A percentile compares a stretch with the other conserved stretches of the same genome.
These are phyloP conservation scores for Galaxea fascicularis DNA, from an alignment of 92 coral and sea anemone species.

Conservation along the genomic window DNA sequence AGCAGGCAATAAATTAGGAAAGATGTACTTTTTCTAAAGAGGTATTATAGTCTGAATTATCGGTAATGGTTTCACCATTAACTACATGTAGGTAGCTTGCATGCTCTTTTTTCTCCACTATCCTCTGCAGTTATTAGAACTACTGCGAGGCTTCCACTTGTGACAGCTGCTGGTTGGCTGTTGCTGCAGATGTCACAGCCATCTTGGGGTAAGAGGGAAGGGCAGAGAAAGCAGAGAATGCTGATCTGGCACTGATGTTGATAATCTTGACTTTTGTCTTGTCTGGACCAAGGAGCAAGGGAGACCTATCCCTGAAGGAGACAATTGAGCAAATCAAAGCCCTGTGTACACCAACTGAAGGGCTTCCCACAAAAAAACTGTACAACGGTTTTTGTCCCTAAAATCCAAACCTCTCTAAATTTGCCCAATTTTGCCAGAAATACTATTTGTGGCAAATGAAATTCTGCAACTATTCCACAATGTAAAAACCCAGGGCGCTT, in stretches of 20 bases:
- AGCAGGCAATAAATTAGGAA: conserved; percentile 11
- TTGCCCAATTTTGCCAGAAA: too few species aligned
- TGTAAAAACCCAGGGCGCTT: too few species aligned
- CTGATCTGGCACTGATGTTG: conserved; percentile 69
- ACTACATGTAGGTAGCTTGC: not conserved
- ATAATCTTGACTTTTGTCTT: conserved; percentile 86
- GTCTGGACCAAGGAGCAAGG: conserved; percentile 80
- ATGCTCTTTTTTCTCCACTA: not conserved
- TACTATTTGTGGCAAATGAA: too few species aligned
- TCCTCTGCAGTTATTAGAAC: not conserved
- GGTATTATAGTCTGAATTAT: not conserved
- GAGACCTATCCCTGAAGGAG: conserved; percentile 56
- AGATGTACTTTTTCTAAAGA: not conserved
- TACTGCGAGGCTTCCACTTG: conserved; percentile 50
- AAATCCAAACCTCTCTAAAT: too few species aligned
- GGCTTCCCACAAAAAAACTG: too few species aligned
- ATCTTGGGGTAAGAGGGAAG: conserved; percentile 88
- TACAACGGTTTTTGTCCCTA: too few species aligned
- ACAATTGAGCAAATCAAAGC: not conserved
- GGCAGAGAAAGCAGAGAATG: conserved; percentile 80
- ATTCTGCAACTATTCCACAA: too few species aligned
- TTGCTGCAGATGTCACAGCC: conserved; percentile 51
- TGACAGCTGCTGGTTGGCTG: conserved; percentile 36
- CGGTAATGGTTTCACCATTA: not conserved
- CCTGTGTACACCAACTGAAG: too few species aligned